A percentile compares a stretch with the other conserved stretches of the same genome.
Evolutionary conservation across 2,797 vertebrate species (phyloP).

Genomic region (Mallotus villosus): DNA sequence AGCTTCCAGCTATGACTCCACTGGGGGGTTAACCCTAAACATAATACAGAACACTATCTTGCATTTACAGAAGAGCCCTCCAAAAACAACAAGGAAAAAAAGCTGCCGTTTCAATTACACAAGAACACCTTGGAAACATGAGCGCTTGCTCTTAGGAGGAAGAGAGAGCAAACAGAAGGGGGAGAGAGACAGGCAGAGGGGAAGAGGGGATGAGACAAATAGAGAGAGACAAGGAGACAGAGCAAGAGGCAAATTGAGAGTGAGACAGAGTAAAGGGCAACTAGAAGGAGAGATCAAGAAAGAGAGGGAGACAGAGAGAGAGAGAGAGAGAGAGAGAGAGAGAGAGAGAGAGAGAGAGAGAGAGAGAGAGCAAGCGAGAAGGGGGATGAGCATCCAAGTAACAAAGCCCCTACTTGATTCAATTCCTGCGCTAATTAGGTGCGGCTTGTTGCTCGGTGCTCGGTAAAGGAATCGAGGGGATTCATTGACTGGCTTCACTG

Average conservation of each 20-base stretch:
- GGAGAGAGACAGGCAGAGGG: not conserved
- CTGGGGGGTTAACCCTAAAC: conserved; percentile 4
- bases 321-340: no score
- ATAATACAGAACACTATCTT: conserved; percentile 8
- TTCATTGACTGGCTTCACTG: conserved; percentile 57
- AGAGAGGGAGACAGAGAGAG: not conserved
- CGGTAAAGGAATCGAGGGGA: conserved; percentile 56
- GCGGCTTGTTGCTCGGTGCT: conserved; percentile 45
- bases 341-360: not conserved
- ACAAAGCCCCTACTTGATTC: conserved; percentile 41
- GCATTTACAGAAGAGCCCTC: conserved; percentile 3
- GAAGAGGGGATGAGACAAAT: conserved; percentile 15
- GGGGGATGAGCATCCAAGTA: not conserved
- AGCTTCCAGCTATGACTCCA: conserved; percentile 13
- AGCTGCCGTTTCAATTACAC: conserved; percentile 12
- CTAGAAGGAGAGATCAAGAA: not conserved
- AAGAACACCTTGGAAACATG: conserved; percentile 11
- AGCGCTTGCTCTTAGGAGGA: not conserved
- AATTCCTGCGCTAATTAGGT: conserved; percentile 54
- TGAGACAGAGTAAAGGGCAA: not conserved
- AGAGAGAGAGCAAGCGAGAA: not conserved
- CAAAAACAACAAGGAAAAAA: not conserved
- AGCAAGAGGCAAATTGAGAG: not conserved
- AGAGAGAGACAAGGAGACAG: not conserved
- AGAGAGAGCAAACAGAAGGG: conserved; percentile 9